Percentiles rank a stretch among this genome's conserved stretches.
Evolutionary conservation across 2,888 invertebrate species (phyloP).

Genomic region (Anthophora plumipes): DNA sequence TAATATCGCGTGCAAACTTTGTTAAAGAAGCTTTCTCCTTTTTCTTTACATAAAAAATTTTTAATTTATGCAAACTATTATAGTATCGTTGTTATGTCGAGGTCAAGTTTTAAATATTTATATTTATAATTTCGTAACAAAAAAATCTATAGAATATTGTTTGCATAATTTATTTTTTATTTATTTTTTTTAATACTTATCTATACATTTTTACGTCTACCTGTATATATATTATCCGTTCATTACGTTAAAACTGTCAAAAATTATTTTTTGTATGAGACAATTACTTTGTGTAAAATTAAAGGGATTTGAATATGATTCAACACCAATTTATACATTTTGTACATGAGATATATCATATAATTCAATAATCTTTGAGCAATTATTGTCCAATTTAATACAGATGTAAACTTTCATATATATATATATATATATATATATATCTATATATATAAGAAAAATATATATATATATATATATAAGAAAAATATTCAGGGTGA

Average conservation of each 20-base stretch:
- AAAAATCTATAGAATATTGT: neutral
- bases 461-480: too few relatives aligned
- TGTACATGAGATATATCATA: conserved; percentile 24
- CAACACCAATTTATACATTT: conserved; percentile 21
- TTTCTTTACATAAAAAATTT: neutral
- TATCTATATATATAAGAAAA: too few relatives aligned
- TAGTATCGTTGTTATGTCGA: neutral
- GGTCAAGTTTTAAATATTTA: neutral
- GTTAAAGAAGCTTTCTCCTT: neutral
- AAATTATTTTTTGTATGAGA: neutral
- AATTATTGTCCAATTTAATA: conserved; percentile 21
- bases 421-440: too few relatives aligned
- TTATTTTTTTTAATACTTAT: conserved; percentile 17
- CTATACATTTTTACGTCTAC: too few relatives aligned
- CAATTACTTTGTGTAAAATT: conserved; percentile 4
- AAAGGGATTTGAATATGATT: neutral
- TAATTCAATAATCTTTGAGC: conserved; percentile 18
- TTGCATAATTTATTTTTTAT: conserved; percentile 24
- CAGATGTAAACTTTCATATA: conserved; percentile 1
- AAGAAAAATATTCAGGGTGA: neutral
- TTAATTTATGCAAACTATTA: neutral
- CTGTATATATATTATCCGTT: too few relatives aligned
- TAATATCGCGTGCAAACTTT: neutral
- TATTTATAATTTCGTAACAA: neutral
- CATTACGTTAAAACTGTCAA: conserved; percentile 1